phyloP scores from a whole-genome alignment of 37 sponge, comb jelly and placozoan genomes.

The Haliclona indistincta region DNA sequence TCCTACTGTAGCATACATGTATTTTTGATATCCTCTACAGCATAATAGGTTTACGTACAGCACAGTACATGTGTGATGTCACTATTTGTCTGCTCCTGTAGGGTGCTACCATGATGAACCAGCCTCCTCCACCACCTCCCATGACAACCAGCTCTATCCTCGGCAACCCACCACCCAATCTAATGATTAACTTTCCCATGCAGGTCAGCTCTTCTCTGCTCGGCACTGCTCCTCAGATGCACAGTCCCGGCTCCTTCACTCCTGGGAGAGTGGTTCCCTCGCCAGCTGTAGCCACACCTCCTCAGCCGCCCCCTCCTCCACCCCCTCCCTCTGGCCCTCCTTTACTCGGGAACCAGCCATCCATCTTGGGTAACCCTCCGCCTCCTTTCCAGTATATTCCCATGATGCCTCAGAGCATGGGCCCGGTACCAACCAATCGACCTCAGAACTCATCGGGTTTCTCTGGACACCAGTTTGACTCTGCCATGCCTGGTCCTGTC shows the following conservation, averaged over 20 bases:
- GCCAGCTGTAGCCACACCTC: constrained; percentile 2
- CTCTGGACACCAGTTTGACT: no score
- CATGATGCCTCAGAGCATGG: constrained; percentile 35
- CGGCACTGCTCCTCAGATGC: constrained; percentile 38
- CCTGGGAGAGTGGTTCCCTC: background rate
- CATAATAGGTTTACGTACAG: background rate
- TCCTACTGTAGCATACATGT: no score
- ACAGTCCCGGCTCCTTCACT: no score
- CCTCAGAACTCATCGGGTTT: constrained; percentile 24
- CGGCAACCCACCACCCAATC: constrained; percentile 37
- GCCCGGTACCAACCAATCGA: background rate
- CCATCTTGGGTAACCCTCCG: constrained; percentile 65
- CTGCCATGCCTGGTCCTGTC: no score
- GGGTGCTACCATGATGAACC: background rate
- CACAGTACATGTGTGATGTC: background rate
- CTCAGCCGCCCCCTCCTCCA: constrained; percentile 14
- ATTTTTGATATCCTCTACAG: no score
- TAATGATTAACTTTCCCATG: constrained; percentile 3
- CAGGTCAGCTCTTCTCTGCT: constrained; percentile 18
- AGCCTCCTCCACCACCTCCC: background rate
- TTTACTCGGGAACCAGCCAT: constrained; percentile 13
- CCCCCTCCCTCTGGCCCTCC: background rate
- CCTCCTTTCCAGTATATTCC: no score
- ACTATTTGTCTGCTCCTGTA: background rate
- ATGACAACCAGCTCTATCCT: constrained; percentile 54